phyloP scores from a whole-genome alignment of 2,113 vertebrate species.

The Lucifuga dentata region DNA sequence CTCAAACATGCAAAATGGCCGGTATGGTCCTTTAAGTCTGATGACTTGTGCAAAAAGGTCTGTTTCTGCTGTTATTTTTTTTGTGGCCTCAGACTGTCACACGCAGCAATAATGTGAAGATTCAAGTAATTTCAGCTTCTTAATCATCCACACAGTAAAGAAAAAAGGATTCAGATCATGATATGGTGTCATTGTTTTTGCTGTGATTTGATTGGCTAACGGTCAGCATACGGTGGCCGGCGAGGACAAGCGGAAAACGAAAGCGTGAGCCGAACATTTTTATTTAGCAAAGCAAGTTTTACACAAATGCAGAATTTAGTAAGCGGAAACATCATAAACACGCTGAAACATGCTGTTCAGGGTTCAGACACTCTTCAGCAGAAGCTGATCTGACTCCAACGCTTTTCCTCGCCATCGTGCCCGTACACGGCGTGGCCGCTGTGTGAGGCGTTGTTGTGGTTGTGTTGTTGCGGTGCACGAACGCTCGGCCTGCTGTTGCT shows the following conservation, averaged over 20 bases:
- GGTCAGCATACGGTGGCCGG: conserved; percentile 24
- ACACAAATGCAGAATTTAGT: neutral
- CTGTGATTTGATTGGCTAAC: conserved; percentile 40
- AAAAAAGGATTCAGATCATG: conserved; percentile 40
- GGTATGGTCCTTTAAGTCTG: too few relatives aligned
- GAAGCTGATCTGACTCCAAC: neutral
- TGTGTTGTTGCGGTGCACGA: conserved; percentile 32
- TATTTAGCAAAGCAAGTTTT: neutral
- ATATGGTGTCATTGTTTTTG: conserved; percentile 33
- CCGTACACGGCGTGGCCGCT: neutral
- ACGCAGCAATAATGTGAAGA: too few relatives aligned
- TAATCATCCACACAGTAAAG: too few relatives aligned
- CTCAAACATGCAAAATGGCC: too few relatives aligned
- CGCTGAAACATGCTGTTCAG: conserved; percentile 5
- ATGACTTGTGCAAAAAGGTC: too few relatives aligned
- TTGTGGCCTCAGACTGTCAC: too few relatives aligned
- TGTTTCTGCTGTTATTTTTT: too few relatives aligned
- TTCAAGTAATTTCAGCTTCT: too few relatives aligned
- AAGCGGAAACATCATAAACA: too few relatives aligned
- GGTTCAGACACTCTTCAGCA: neutral
- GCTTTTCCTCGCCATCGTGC: neutral
- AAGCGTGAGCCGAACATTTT: too few relatives aligned
- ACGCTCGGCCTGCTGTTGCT: conserved; percentile 30
- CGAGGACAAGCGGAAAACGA: too few relatives aligned
- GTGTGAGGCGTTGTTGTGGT: neutral